Base-by-base conservation (phyloP, 2,113 vertebrate genomes). In the Myocastor coypus region DNA sequence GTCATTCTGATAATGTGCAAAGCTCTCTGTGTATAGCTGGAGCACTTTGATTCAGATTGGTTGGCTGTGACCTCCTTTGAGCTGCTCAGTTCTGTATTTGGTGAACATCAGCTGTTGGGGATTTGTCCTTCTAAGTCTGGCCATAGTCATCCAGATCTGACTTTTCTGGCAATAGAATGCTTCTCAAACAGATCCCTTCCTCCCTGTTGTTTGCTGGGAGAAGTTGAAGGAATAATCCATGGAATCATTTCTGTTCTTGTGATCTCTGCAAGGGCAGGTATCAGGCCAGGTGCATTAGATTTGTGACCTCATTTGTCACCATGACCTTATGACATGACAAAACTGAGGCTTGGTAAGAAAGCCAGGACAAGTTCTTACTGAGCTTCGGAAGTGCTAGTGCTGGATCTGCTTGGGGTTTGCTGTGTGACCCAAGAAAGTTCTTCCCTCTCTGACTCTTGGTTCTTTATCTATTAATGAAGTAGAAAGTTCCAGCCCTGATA, bases 1-100 rank as follows among this genome's bases (percentile, higher is more conserved):
- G 94, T 95, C 80, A 92, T 96, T 96, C 92, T 3, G 26, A 59
- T 96, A 96, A 95, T 96, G 92, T 95, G 80, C 80, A 86, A 89
- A 84, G 24, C 90, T 94, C 94, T 95, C 69, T 87, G 91, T 90
- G 30, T 89, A 81, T 91, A 95, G 63, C 64, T n/a, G 42, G 87
- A 96, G 68, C 78, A 69, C 32, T 73, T 96, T 94, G 94, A 87
- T 90, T 95, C 75, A 90, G 59, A 87, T 89, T 87, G 81, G 90
- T 93, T 89, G 82, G 24, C n/a, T 84, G 68, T 95, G 91, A 83
- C 86, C 84, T 95, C 52, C 64, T 91, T 52, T 14, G 50, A n/a
- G 32, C 75, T n/a, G 40, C 57, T 17, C 3, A 20, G n/a, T 82
- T 34, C 50, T 75, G 11, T 10, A 4, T 92, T 84, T 93, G 71